A percentile compares a stretch with the other conserved stretches of the same genome.
These are phyloP conservation scores for Apistogramma diplotaenia DNA, from an alignment of 2,113 vertebrate genomes.

Conservation along the genomic window DNA sequence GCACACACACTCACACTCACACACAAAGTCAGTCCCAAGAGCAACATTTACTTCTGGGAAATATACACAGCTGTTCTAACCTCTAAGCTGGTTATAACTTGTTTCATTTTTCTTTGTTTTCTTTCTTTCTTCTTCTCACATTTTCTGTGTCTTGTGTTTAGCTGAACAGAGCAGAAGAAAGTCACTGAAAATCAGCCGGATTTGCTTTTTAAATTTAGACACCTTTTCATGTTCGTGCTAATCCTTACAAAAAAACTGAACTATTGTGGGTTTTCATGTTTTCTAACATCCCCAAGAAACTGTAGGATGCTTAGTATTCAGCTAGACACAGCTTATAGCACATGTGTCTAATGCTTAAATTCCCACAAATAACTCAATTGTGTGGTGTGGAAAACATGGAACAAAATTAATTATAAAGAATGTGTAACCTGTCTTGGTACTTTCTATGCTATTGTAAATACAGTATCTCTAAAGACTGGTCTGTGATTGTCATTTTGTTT, in stretches of 20 bases:
- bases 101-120: slow-evolving; percentile 37
- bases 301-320: neutral
- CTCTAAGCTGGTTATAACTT: slow-evolving; percentile 49
- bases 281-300: neutral
- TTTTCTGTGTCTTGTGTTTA: neutral
- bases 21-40: slow-evolving; percentile 53
- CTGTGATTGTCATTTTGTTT: neutral
- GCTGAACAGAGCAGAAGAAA: neutral
- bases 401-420: neutral
- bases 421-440: neutral
- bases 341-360: neutral
- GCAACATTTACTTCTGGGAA: slow-evolving; percentile 72
- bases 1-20: slow-evolving; percentile 12
- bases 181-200: neutral
- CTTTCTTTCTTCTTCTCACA: slow-evolving; percentile 1
- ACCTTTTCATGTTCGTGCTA: neutral
- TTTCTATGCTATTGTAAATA: neutral
- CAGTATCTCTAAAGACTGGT: neutral
- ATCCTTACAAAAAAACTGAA: neutral
- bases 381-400: neutral
- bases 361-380: neutral
- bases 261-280: neutral
- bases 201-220: neutral
- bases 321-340: neutral
- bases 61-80: slow-evolving; percentile 70